Base-by-base conservation (phyloP, 2,113 vertebrate genomes). In the Elephas maximus region DNA sequence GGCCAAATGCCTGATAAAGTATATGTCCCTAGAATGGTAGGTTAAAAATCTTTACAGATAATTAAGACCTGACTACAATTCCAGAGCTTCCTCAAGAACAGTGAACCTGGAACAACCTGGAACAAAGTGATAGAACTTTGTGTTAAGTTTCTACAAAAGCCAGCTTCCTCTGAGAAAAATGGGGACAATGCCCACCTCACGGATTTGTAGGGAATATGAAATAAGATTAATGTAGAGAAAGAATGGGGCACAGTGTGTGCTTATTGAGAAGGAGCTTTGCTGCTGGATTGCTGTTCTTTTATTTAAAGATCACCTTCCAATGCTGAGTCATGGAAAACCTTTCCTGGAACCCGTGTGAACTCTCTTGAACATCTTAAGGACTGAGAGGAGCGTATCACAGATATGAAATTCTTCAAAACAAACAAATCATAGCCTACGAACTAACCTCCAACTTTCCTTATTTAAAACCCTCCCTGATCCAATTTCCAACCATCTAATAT, bases 381-480 rank as follows among this genome's bases (percentile, higher is more conserved):
- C 48, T 20, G 23, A 63, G 3, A 53, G 51, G 20, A 73, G 4
- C 11, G 15, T 33, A 69, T 48, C 57, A 77, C 2, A 48, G 24
- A 65, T 9, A 71, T 24, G 21, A 88, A 92, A 45, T 76, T 84
- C 60, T 95, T 95, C 15, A 48, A 88, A 96, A 86, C 2, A 26
- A 94, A 88, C 2, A 79, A 69, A 83, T 86, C 51, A 20, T 14
- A 33, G 30, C 26, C 21, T 67, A 14, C 69, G 60, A 80, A 24
- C 24, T 65, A 65, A 33, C 37, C 37, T 48, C 45, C 30, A 76
- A 26, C 7, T 62, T 0, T 62, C 12, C 10, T 83, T 74, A 76
- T 20, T 87, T 67, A 73, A 94, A 86, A 78, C 4, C 7, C 85
- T 85, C 41, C 65, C 44, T 85, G 48, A 93, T 5, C 90, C 65